Conservation (phyloP, 2,797 vertebrate species). For the Sebastes kiyomatsui region DNA sequence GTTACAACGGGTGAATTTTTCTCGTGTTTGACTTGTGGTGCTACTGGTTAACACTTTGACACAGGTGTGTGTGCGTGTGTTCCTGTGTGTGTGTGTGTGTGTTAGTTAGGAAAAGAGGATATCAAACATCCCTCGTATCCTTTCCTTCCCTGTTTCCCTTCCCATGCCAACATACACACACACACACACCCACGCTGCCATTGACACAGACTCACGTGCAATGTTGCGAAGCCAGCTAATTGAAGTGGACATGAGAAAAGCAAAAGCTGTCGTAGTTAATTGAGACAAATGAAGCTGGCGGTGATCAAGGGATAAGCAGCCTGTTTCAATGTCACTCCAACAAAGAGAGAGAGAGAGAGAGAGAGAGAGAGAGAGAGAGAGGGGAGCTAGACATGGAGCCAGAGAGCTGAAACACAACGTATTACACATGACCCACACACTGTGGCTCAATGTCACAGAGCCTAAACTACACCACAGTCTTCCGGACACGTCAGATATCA, state of each 20-base stretch:
- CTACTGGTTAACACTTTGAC: not conserved
- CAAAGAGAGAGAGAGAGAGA: conserved; percentile 28
- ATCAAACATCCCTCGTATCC: not conserved
- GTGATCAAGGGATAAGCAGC: conserved; percentile 75
- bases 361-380: not conserved
- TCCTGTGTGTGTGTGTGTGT: not conserved
- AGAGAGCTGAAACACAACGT: conserved; percentile 6
- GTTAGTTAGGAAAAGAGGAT: not conserved
- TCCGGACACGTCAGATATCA: not conserved
- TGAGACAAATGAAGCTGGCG: conserved; percentile 79
- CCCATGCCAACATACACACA: conserved; percentile 4
- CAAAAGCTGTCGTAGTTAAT: conserved; percentile 79
- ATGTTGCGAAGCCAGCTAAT: conserved; percentile 59
- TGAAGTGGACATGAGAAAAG: conserved; percentile 75
- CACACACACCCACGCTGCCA: not conserved
- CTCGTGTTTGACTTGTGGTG: not conserved
- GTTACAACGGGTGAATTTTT: not conserved
- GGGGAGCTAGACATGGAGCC: not conserved
- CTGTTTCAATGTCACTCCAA: conserved; percentile 71
- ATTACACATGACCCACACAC: conserved; percentile 35
- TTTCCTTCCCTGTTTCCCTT: not conserved
- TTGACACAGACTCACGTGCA: conserved; percentile 37
- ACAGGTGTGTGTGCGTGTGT: not conserved
- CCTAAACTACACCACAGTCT: not conserved
- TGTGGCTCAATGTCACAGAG: conserved; percentile 32